phyloP scores from a whole-genome alignment of 35 echinoderm and acorn worm genomes.

The Patiria miniata region DNA sequence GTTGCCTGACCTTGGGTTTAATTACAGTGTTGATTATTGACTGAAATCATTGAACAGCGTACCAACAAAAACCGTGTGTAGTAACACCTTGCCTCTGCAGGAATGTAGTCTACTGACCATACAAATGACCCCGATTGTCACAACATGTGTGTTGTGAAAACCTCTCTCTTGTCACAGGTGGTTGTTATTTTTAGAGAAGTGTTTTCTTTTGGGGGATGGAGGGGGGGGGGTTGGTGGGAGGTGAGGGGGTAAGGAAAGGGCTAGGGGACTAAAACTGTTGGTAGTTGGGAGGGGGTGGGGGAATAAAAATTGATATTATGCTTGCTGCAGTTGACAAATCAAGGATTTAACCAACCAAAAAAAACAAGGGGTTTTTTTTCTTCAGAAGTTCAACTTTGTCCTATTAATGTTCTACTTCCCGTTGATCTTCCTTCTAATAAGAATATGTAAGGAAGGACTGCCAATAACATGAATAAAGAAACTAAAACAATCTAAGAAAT shows the following conservation, averaged over 20 bases:
- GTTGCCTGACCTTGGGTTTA: slow-evolving; percentile 2
- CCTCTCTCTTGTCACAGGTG: slow-evolving; percentile 7
- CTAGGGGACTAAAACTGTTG: background rate
- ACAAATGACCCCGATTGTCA: slow-evolving; percentile 1
- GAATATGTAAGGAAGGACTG: too few relatives aligned
- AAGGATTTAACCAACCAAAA: background rate
- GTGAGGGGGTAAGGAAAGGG: background rate
- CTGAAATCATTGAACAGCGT: background rate
- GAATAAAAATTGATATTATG: background rate
- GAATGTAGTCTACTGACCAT: slow-evolving; percentile 7
- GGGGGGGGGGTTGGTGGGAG: too few relatives aligned
- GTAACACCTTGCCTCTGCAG: background rate
- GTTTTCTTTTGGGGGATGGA: background rate
- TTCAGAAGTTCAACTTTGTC: background rate
- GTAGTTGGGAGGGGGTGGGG: background rate
- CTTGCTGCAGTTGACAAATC: background rate
- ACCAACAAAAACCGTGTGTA: background rate
- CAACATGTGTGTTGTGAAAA: background rate
- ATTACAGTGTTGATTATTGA: slow-evolving; percentile 10
- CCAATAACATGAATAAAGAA: background rate
- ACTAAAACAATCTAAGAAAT: too few relatives aligned
- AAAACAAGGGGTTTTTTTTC: background rate
- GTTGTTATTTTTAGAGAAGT: background rate
- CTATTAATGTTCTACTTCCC: too few relatives aligned
- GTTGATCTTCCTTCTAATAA: too few relatives aligned